Conservation (phyloP, 2,113 vertebrate genomes). For the Taxidea taxus region DNA sequence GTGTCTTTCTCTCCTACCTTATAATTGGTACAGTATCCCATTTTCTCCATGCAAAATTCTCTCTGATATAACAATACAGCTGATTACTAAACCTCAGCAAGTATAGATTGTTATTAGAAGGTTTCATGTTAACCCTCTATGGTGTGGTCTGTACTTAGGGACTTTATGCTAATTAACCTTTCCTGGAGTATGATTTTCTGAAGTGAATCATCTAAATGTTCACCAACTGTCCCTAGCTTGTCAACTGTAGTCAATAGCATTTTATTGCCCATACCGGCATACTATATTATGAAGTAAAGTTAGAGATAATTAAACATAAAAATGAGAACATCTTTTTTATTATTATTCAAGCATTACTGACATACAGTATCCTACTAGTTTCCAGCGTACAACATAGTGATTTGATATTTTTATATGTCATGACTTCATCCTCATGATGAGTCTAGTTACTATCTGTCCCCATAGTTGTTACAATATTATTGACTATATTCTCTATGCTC, state of each 20-base stretch:
- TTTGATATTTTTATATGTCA: neutral
- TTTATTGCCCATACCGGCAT: neutral
- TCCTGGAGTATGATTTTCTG: neutral
- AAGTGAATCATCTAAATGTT: neutral
- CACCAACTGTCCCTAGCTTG: neutral
- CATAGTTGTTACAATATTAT: neutral
- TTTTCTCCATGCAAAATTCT: neutral
- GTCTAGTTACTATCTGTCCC: neutral
- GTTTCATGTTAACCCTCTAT: neutral
- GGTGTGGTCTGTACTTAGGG: neutral
- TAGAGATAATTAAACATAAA: neutral
- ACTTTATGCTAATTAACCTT: neutral
- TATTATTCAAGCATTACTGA: neutral
- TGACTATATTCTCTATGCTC: neutral
- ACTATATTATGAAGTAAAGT: neutral
- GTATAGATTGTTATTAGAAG: neutral
- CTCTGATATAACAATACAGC: neutral
- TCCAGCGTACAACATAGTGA: neutral
- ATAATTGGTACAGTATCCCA: neutral
- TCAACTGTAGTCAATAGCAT: neutral
- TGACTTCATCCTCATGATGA: neutral
- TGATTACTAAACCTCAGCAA: neutral
- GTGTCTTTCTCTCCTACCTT: neutral
- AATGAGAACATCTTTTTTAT: neutral
- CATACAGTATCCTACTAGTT: neutral